phyloP scores from a whole-genome alignment of 2,888 invertebrate species.

The Synanthedon andrenaeformis region DNA sequence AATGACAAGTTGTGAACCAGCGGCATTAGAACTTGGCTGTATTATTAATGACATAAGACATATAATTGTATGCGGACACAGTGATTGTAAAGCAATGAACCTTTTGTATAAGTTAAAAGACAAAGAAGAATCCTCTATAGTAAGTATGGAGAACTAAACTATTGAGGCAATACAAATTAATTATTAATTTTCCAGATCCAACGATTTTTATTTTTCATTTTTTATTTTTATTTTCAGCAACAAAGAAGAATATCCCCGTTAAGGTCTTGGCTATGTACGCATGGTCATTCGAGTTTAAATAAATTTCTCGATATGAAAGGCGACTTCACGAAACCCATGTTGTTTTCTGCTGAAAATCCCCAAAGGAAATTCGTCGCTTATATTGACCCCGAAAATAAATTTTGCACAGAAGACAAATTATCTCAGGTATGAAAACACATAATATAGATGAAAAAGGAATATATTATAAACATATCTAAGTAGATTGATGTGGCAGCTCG shows the following conservation, averaged over 20 bases:
- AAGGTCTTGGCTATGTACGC: constrained; percentile 91
- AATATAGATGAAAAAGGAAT: neutral
- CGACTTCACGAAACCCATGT: constrained; percentile 76
- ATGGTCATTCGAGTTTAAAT: constrained; percentile 83
- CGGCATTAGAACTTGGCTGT: constrained; percentile 94
- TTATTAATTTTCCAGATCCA: no score
- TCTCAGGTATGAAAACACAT: constrained; percentile 78
- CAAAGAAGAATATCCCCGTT: constrained; percentile 88
- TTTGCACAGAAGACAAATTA: constrained; percentile 89
- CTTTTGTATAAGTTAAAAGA: constrained; percentile 85
- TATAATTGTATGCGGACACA: constrained; percentile 96
- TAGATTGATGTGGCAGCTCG: neutral
- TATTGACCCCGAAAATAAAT: constrained; percentile 93
- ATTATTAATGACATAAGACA: constrained; percentile 91
- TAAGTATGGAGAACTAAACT: constrained; percentile 21
- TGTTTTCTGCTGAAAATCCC: constrained; percentile 89
- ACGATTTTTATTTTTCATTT: no score
- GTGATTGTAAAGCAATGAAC: constrained; percentile 99
- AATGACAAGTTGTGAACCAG: constrained; percentile 93
- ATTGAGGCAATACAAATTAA: no score
- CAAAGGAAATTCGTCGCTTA: constrained; percentile 91
- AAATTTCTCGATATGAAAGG: constrained; percentile 82
- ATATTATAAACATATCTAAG: neutral
- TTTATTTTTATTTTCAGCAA: constrained; percentile 45
- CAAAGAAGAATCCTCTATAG: constrained; percentile 75